These are phyloP conservation scores for Smithornis capensis DNA, from an alignment of 2,113 vertebrate species.

Conservation along the genomic window DNA sequence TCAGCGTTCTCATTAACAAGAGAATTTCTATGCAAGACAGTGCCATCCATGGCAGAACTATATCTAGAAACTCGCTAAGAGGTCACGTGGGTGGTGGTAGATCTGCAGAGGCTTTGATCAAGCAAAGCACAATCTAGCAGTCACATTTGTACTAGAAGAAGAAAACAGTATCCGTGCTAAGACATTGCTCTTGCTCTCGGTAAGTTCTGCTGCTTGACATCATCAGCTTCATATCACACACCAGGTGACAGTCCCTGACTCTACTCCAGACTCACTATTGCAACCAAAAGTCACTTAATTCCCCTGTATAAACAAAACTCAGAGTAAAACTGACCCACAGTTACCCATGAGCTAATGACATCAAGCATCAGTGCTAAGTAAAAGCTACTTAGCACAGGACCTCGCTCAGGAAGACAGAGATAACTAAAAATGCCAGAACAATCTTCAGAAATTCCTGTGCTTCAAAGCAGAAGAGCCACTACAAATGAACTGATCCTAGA, in stretches of 20 bases:
- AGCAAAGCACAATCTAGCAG: neutral
- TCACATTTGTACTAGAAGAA: neutral
- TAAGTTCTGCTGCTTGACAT: neutral
- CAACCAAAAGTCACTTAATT: neutral
- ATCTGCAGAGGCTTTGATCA: neutral
- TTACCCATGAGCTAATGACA: neutral
- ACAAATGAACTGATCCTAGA: neutral
- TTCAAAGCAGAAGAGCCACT: neutral
- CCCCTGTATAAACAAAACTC: neutral
- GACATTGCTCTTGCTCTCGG: conserved; percentile 3
- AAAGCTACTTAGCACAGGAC: neutral
- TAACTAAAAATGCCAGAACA: neutral
- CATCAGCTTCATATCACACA: neutral
- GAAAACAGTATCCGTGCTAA: neutral
- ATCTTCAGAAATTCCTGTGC: neutral
- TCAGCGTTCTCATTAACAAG: conserved; percentile 8
- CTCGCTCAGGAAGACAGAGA: neutral
- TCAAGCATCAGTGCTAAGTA: neutral
- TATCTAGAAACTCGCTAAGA: neutral
- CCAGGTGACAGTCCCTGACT: neutral
- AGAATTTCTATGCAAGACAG: conserved; percentile 7
- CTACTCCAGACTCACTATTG: neutral
- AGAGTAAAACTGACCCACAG: neutral
- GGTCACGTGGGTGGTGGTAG: neutral
- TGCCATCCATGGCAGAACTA: neutral